Base-by-base conservation (phyloP, 2,113 vertebrate species). In the Thryonomys swinderianus region DNA sequence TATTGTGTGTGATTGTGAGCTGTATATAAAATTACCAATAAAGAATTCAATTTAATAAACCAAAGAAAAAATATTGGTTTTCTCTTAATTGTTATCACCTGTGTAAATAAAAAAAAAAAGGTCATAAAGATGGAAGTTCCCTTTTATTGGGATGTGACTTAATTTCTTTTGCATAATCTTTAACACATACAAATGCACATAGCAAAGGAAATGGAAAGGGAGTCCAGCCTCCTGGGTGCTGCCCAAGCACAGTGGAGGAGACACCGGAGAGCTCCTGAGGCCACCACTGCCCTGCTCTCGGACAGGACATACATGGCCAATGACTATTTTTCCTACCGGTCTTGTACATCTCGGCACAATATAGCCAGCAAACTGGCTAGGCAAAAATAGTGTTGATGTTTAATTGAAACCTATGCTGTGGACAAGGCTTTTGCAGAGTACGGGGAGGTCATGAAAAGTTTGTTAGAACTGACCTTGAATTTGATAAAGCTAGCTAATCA, bases 11-110 rank as follows among this genome's bases (percentile, higher is more conserved):
- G n/a, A n/a, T n/a, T n/a, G n/a, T n/a, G n/a, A n/a, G n/a, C n/a
- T n/a, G n/a, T n/a, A n/a, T n/a, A n/a, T n/a, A n/a, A n/a, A n/a
- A n/a, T n/a, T n/a, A n/a, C n/a, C n/a, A n/a, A n/a, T n/a, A n/a
- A n/a, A n/a, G n/a, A n/a, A n/a, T n/a, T n/a, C n/a, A n/a, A n/a
- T n/a, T n/a, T n/a, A n/a, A n/a, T n/a, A n/a, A n/a, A n/a, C n/a
- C n/a, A n/a, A n/a, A n/a, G n/a, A n/a, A n/a, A n/a, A n/a, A 53
- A 80, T 86, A 76, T 34, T 94, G 32, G 27, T 71, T 82, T 86
- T 76, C 79, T 86, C 88, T 84, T 87, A 76, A 88, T 91, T 86
- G 69, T 23, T 78, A 94, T 88, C 88, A 91, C 86, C 92, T 96
- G 8, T 42, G 42, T 48, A 59, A 80, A 67, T 91, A 57, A 92